Base-by-base conservation (phyloP, 2,113 vertebrate genomes). In the Eonycteris spelaea region DNA sequence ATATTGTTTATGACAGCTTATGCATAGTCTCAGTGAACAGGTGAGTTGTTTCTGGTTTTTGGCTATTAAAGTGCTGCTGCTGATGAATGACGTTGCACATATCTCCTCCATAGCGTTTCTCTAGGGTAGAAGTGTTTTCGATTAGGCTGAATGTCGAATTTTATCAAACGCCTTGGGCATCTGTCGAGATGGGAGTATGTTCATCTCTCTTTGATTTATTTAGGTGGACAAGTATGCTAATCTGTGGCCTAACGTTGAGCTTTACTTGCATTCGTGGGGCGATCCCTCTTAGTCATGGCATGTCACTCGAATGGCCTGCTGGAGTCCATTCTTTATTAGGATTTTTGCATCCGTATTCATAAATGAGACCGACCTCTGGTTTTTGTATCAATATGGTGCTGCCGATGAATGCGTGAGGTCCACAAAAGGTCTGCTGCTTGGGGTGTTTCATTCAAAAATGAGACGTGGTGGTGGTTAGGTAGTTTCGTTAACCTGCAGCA, bases 191-290 rank as follows among this genome's bases (percentile, higher is more conserved):
- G 30, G 73, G 67, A 61, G 57, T 79, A 57, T 91, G n/a, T 84
- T 95, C 78, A 30, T 68, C 40, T 91, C 87, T 59, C 61, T 90
- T 95, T 86, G 70, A 67, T 79, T 91, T 70, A 28, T 86, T 78
- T 48, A 67, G 80, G n/a, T 94, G 35, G 51, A 67, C 43, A 73
- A 73, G 21, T 82, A 75, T 11, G 33, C n/a, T 63, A 68, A 33
- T 33, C 14, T 75, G 8, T 82, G 59, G 67, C 22, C 33, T 89
- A 87, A 30, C 68, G 51, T 12, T 86, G n/a, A 59, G 30, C 26
- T 43, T 80, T 67, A 57, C 8, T 91, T 80, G 28, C 1, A 2
- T 75, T 86, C 13, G 18, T 75, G 6, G 38, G 16, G 51, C 61
- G 21, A 53, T 95, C 53, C 67, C 48, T 79, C 67, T 87, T 74